Conservation (phyloP, 1,140 invertebrate species). For the Brachionus rubens region DNA sequence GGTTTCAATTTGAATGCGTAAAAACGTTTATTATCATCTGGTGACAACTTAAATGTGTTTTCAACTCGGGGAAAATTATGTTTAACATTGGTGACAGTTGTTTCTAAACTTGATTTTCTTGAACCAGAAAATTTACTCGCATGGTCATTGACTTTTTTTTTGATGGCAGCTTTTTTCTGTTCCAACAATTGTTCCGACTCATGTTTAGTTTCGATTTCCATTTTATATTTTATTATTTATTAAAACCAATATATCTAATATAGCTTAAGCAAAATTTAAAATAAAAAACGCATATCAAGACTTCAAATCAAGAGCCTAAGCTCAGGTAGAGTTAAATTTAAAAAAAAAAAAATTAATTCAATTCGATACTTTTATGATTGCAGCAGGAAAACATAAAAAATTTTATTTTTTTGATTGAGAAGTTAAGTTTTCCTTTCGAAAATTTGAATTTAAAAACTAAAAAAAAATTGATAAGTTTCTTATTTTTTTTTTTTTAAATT, state of each 20-base stretch:
- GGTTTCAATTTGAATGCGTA: slow-evolving; percentile 48
- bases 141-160: neutral
- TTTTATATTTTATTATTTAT: neutral
- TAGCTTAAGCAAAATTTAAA: too few species aligned
- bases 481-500: too few species aligned
- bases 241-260: neutral
- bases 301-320: too few species aligned
- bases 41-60: slow-evolving; percentile 51
- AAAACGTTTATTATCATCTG: slow-evolving; percentile 48
- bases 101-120: slow-evolving; percentile 29
- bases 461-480: too few species aligned
- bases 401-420: too few species aligned
- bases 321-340: too few species aligned
- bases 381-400: too few species aligned
- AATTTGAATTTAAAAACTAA: too few species aligned
- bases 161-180: neutral
- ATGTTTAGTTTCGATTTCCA: neutral
- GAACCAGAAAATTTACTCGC: neutral
- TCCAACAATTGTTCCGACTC: neutral
- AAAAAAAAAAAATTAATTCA: too few species aligned
- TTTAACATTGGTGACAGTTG: slow-evolving; percentile 3
- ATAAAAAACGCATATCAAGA: too few species aligned
- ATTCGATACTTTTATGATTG: too few species aligned
- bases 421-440: too few species aligned
- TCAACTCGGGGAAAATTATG: slow-evolving; percentile 42